A percentile compares a stretch with the other conserved stretches of the same genome.
phyloP scores from a whole-genome alignment of 2,797 vertebrate species.

The Gobio occitaniae region DNA sequence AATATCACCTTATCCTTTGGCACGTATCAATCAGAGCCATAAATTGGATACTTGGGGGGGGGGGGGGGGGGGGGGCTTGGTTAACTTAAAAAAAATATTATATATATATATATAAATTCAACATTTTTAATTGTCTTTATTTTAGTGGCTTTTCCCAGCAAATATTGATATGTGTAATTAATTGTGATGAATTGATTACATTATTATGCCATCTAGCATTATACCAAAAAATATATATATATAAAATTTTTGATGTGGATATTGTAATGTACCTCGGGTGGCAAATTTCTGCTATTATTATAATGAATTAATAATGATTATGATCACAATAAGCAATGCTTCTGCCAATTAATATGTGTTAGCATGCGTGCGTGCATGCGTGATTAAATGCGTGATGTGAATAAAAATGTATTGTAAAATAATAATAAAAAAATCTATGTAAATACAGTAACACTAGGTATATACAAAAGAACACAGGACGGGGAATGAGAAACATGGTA shows the following conservation, averaged over 20 bases:
- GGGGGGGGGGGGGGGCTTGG: too few relatives aligned
- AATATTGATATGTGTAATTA: not conserved
- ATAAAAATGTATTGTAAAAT: not conserved
- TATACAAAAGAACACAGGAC: slow-evolving; percentile 39
- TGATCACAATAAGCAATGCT: not conserved
- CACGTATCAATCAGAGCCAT: slow-evolving; percentile 52
- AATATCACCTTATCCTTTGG: slow-evolving; percentile 50
- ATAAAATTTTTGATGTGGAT: too few relatives aligned
- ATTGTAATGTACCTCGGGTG: too few relatives aligned
- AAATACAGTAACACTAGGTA: slow-evolving; percentile 2
- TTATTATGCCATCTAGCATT: too few relatives aligned
- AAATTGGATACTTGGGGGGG: slow-evolving; percentile 29
- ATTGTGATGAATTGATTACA: not conserved
- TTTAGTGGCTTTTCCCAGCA: not conserved
- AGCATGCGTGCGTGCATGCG: too few relatives aligned
- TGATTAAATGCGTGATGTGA: too few relatives aligned
- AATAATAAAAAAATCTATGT: not conserved
- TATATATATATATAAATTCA: not conserved
- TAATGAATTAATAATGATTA: not conserved
- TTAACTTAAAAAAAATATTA: too few relatives aligned
- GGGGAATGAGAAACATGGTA: slow-evolving; percentile 62
- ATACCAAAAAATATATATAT: too few relatives aligned
- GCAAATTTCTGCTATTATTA: not conserved
- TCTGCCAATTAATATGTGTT: not conserved
- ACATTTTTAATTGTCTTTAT: not conserved